These are phyloP conservation scores for Lemur catta DNA, from an alignment of 2,797 vertebrate species.

Conservation along the genomic window DNA sequence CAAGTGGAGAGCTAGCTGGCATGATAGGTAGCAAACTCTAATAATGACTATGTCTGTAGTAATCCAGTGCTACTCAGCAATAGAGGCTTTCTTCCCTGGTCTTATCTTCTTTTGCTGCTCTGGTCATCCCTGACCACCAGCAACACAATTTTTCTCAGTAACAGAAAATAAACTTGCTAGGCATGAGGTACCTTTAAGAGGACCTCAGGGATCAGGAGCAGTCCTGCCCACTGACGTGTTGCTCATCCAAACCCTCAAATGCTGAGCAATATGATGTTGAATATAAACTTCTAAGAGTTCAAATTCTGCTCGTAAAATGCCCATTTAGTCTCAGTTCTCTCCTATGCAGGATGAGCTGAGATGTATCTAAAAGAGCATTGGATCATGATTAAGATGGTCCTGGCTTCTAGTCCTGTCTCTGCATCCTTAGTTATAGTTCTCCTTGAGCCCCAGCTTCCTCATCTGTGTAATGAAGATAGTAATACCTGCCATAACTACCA, in stretches of 20 bases:
- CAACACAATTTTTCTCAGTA: background rate
- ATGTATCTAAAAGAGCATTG: background rate
- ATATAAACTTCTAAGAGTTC: background rate
- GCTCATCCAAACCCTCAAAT: background rate
- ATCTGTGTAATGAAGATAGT: background rate
- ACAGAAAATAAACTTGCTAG: background rate
- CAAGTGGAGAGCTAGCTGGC: background rate
- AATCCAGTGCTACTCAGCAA: background rate
- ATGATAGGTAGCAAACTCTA: background rate
- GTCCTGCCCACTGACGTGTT: background rate
- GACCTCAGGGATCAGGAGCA: background rate
- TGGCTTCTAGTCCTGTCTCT: background rate
- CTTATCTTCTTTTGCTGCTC: background rate
- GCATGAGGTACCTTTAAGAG: background rate
- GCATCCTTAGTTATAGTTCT: background rate
- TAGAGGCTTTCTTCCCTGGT: background rate
- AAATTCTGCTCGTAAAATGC: background rate
- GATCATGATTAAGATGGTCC: background rate
- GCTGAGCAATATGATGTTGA: background rate
- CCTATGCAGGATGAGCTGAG: background rate
- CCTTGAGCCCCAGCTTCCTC: background rate
- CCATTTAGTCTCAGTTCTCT: background rate
- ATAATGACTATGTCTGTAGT: background rate
- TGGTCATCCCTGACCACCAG: background rate
- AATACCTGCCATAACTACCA: background rate